Conservation (phyloP, 1,140 invertebrate genomes). For the Glossosoma conforme region DNA sequence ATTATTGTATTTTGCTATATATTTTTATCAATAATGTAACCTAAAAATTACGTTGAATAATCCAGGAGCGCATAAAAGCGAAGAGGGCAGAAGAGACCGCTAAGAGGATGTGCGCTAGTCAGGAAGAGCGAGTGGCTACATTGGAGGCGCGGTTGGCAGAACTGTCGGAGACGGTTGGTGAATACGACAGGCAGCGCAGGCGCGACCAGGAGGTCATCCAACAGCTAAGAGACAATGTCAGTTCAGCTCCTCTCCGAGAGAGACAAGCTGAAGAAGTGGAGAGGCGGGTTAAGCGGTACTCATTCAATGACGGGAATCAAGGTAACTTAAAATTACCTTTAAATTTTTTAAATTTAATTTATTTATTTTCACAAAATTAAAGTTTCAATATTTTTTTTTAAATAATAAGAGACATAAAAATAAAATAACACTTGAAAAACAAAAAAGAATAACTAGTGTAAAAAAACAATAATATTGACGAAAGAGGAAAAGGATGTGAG, state of each 20-base stretch:
- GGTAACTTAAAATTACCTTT: constrained; percentile 1
- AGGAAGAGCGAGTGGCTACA: constrained; percentile 71
- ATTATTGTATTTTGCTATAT: no score
- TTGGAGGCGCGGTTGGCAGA: constrained; percentile 76
- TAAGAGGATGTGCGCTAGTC: constrained; percentile 57
- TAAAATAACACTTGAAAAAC: no score
- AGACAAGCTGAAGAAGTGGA: constrained; percentile 1
- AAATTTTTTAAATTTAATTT: no score
- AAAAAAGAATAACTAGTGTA: no score
- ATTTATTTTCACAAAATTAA: no score
- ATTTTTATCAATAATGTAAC: no score
- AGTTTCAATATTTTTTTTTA: no score
- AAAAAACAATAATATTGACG: no score
- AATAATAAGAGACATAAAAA: no score
- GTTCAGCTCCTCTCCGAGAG: constrained; percentile 8
- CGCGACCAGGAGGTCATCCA: constrained; percentile 72
- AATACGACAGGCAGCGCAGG: constrained; percentile 68
- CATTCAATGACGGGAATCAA: constrained; percentile 4
- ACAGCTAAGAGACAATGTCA: constrained; percentile 59
- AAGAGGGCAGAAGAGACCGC: constrained; percentile 63
- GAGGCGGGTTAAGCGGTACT: constrained; percentile 3
- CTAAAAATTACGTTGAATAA: no score
- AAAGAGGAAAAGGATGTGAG: no score
- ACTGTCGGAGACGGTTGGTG: constrained; percentile 71
- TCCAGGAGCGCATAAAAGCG: constrained; percentile 61